Conservation (phyloP, 2,113 vertebrate genomes). For the Pomatostomus ruficeps region DNA sequence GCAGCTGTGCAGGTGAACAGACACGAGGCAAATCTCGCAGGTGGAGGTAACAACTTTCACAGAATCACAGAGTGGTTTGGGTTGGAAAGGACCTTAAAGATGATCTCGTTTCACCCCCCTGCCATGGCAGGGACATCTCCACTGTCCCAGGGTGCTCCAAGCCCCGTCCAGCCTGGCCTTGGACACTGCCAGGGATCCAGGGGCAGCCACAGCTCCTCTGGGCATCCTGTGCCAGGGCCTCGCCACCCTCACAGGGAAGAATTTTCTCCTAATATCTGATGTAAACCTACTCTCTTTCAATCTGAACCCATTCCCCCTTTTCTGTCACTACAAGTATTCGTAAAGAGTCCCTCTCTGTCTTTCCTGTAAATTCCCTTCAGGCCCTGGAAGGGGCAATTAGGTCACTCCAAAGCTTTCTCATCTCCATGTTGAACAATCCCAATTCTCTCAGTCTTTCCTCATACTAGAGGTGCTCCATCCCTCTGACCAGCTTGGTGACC, state of each 20-base stretch:
- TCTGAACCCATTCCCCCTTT: background rate
- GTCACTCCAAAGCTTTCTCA: background rate
- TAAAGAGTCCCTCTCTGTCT: background rate
- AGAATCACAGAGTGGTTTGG: background rate
- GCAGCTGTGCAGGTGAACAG: background rate
- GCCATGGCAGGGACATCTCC: background rate
- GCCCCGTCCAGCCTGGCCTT: background rate
- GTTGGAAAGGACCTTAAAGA: background rate
- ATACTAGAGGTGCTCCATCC: background rate
- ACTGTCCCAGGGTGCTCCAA: background rate
- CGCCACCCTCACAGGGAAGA: too few relatives aligned
- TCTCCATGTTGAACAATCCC: background rate
- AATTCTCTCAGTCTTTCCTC: background rate
- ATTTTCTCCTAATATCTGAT: too few relatives aligned
- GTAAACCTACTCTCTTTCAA: background rate
- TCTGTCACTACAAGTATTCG: background rate
- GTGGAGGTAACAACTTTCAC: accelerated
- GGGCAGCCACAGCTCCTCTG: background rate
- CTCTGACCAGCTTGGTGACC: background rate
- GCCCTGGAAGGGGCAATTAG: background rate
- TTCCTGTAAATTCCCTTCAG: background rate
- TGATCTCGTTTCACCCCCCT: background rate
- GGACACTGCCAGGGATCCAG: background rate
- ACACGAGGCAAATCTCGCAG: too few relatives aligned
- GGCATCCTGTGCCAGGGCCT: background rate